These are phyloP conservation scores for Neosilurus mollespiculum DNA, from an alignment of 2,797 vertebrate genomes.

Conservation along the genomic window DNA sequence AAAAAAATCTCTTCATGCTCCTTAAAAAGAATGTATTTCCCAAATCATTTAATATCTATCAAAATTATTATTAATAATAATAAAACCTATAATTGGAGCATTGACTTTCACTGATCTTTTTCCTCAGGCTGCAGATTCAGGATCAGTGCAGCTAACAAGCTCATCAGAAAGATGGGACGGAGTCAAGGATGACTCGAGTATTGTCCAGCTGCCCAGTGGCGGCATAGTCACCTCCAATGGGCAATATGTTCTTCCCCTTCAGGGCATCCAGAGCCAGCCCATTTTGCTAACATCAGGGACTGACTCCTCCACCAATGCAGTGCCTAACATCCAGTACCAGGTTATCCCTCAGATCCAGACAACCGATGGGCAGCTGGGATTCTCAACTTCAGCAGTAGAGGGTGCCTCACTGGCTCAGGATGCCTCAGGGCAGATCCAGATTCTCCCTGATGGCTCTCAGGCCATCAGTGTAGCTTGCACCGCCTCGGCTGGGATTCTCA, in stretches of 20 bases:
- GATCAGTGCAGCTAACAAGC: constrained; percentile 86
- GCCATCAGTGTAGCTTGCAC: constrained; percentile 84
- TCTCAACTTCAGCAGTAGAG: constrained; percentile 85
- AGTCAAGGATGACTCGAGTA: constrained; percentile 91
- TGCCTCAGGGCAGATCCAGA: constrained; percentile 92
- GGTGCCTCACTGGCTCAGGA: constrained; percentile 91
- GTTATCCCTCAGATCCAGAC: constrained; percentile 99
- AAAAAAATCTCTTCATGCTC: not conserved
- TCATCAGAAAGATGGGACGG: constrained; percentile 94
- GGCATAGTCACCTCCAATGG: constrained; percentile 93
- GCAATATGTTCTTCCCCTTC: constrained; percentile 98
- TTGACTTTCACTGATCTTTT: constrained; percentile 47
- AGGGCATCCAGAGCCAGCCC: constrained; percentile 95
- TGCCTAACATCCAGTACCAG: constrained; percentile 99
- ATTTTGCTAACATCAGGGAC: constrained; percentile 95
- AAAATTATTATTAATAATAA: no score
- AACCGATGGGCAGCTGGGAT: constrained; percentile 93
- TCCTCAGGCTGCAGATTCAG: constrained; percentile 82
- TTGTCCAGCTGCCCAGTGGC: constrained; percentile 93
- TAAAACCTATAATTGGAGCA: no score
- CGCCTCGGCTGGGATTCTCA: constrained; percentile 83
- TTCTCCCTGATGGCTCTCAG: constrained; percentile 91
- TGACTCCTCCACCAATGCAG: constrained; percentile 86
- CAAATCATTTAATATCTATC: not conserved
- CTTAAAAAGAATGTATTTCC: not conserved